Evolutionary conservation across 1,140 invertebrate species (phyloP), one percentile per base, ranked within the genome.

Genomic region (Paramacrobiotus metropolitanus): DNA sequence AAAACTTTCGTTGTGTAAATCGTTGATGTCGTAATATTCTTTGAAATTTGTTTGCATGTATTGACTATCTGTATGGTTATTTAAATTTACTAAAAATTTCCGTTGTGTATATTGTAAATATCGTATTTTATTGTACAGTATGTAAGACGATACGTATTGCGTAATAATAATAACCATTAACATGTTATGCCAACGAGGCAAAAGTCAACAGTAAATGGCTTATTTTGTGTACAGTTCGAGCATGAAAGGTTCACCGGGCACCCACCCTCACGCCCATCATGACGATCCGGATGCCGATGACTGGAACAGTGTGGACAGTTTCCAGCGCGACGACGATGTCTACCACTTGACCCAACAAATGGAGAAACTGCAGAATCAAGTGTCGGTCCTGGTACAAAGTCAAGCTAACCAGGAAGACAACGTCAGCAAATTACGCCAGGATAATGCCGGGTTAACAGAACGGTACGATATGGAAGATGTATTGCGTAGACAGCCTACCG

Each of bases 311-410:
- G 48, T 55, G 4, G 48, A 55, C 48, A 20, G 15, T 24, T 55
- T 55, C 48, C 48, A 55, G 28, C 48, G 48, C 48, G 48, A 55
- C 9, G 48, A 55, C 24, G 48, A 55, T 28, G 48, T 55, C 4
- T 55, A 55, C 48, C 48, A 20, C 15, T 28, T 55, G 15, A 55
- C 48, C 4, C 48, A 55, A 28, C 48, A 55, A 24, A 55, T 55
- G 48, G 48, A 55, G 48, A 55, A 55, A 28, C 15, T 55, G 48
- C 48, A 55, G 24, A 55, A 55, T 28, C 48, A 55, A 24, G 15
- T 55, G 48, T 15, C 48, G 15, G 48, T 28, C 48, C 15, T 15
- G 9, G 15, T 55, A 4, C 48, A 55, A 24, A 55, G 48, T 24
- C 48, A 28, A 4, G 48, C 24, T 15, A 28, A 55, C 24, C 48